These are phyloP conservation scores for Lypha dubia DNA, from an alignment of 2,888 invertebrate species.

Conservation along the genomic window DNA sequence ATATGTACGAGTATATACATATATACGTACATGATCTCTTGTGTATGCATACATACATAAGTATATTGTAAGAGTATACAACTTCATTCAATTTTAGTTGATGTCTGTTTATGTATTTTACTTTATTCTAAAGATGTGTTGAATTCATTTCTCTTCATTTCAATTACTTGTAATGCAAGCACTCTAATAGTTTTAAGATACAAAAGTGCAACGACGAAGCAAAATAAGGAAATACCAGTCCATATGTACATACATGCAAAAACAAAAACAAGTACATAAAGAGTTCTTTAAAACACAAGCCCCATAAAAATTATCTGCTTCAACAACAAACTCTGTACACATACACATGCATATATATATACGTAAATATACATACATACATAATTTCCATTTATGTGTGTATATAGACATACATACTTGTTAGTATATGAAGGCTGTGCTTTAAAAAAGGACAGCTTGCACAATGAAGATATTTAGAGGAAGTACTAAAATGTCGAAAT, in stretches of 20 bases:
- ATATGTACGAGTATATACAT: not conserved
- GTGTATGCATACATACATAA: not conserved
- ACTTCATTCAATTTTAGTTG: constrained; percentile 24
- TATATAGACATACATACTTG: no score
- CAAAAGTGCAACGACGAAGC: constrained; percentile 50
- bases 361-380: not conserved
- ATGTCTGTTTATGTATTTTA: not conserved
- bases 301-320: constrained; percentile 64
- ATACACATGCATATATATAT: not conserved
- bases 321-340: constrained; percentile 24
- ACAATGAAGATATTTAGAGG: not conserved
- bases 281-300: constrained; percentile 21
- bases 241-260: not conserved
- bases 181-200: constrained; percentile 53
- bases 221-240: constrained; percentile 4
- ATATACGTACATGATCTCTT: not conserved
- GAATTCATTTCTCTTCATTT: constrained; percentile 44
- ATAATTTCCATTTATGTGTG: not conserved
- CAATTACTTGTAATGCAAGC: constrained; percentile 63
- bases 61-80: not conserved
- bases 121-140: constrained; percentile 40
- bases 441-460: not conserved
- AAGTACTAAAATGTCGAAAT: not conserved
- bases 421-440: not conserved
- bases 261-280: not conserved